Percentiles rank a stretch among this genome's conserved stretches.
Evolutionary conservation across 2,888 invertebrate species (phyloP).

Genomic region (Drosophila mimica): DNA sequence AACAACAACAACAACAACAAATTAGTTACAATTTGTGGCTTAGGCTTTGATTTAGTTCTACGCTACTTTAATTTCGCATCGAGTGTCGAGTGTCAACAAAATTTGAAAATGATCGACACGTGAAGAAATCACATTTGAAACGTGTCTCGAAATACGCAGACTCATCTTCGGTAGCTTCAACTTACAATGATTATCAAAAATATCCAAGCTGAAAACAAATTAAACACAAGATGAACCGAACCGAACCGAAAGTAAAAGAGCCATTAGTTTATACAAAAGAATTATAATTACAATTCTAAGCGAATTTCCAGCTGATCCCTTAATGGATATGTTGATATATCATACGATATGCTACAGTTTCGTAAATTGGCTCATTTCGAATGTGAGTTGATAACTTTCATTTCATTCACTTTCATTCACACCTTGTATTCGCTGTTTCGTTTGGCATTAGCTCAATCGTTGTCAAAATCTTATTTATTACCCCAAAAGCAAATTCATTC

Average conservation of each 20-base stretch:
- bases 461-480: constrained; percentile 46
- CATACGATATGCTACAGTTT: constrained; percentile 36
- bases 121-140: constrained; percentile 26
- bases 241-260: constrained; percentile 62
- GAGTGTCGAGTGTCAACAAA: constrained; percentile 37
- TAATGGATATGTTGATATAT: constrained; percentile 39
- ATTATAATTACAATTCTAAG: constrained; percentile 74
- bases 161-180: constrained; percentile 55
- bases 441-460: constrained; percentile 48
- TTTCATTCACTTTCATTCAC: constrained; percentile 75
- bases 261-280: constrained; percentile 69
- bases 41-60: constrained; percentile 73
- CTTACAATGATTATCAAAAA: constrained; percentile 29
- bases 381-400: constrained; percentile 66
- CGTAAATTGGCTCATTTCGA: constrained; percentile 45
- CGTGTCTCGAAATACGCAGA: constrained; percentile 34
- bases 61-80: constrained; percentile 71
- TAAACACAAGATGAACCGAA: constrained; percentile 48
- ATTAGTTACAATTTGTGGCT: constrained; percentile 74
- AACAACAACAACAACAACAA: constrained; percentile 41
- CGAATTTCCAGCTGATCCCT: constrained; percentile 39
- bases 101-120: constrained; percentile 59
- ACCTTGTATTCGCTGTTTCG: constrained; percentile 42
- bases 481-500: constrained; percentile 35
- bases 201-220: constrained; percentile 40